These are phyloP conservation scores for Glossosoma conforme DNA, from an alignment of 1,140 invertebrate species.

Conservation along the genomic window DNA sequence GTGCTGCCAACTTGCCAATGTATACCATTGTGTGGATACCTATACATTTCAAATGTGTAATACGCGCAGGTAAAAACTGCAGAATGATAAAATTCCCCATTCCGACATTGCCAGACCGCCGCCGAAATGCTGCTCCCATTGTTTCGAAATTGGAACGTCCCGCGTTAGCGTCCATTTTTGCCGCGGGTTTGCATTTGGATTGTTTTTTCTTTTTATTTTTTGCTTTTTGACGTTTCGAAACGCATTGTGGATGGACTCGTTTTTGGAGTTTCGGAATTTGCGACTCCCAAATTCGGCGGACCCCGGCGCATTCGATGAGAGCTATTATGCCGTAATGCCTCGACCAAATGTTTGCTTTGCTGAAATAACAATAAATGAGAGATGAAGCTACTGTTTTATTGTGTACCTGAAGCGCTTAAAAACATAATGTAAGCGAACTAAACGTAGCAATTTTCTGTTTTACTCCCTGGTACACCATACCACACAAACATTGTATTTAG, in stretches of 20 bases:
- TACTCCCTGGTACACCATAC: no score
- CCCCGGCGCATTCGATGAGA: background rate
- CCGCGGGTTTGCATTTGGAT: background rate
- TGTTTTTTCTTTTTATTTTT: conserved; percentile 11
- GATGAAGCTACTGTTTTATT: no score
- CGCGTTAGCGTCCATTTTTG: conserved; percentile 18
- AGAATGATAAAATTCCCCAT: conserved; percentile 23
- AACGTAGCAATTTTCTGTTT: no score
- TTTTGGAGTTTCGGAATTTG: conserved; percentile 17
- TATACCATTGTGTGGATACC: no score
- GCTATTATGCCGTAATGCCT: no score
- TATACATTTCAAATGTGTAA: no score
- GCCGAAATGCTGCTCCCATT: conserved; percentile 27
- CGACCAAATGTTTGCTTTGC: no score
- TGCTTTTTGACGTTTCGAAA: conserved; percentile 14
- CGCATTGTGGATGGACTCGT: conserved; percentile 20
- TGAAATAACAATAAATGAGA: no score
- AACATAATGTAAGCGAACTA: no score
- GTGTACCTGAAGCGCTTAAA: no score
- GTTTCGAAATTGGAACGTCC: conserved; percentile 23
- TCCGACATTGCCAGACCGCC: conserved; percentile 27
- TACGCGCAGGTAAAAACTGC: conserved; percentile 20
- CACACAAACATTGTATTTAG: no score
- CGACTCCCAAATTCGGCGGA: conserved; percentile 26
- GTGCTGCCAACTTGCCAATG: no score